Evolutionary conservation across 2,797 vertebrate genomes (phyloP), one percentile per base, ranked within the genome.

Genomic region (Neosilurus hyrtlii): DNA sequence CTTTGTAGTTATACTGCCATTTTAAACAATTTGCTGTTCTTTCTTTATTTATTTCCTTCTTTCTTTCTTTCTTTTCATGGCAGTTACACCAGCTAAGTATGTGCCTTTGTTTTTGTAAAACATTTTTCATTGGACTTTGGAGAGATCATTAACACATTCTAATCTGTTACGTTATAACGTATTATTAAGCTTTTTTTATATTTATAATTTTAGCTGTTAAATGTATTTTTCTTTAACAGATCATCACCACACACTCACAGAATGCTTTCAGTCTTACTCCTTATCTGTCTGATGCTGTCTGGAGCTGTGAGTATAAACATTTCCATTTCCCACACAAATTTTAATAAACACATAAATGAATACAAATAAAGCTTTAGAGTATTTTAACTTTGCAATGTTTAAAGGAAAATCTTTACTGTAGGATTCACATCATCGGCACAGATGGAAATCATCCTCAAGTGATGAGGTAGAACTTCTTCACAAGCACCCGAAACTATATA

Each of bases 361-460:
- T 20, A 57, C 35, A 49, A 9, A 16, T 8, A 24, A 67, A 15
- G 52, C 10, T 43, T 22, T 9, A 14, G 30, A 14, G 52, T 2
- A 62, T 43, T 18, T 0, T 76, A 77, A 43, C 2, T 2, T 2
- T n/a, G n/a, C n/a, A n/a, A n/a, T n/a, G n/a, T n/a, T n/a, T n/a
- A 76, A 43, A 1, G 9, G 14, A 24, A 30, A 20, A 8, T n/a
- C 5, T 24, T 61, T 35, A 82, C 82, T 86, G 4, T 83, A 94
- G 93, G 85, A 68, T 18, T 89, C 71, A 49, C 26, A 76, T 51
- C 56, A 14, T n/a, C 49, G 43, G 75, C 16, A 89, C 82, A 14
- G 79, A 12, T 88, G 90, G 86, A 90, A 91, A 81, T 88, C 85
- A 12, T 94, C 93, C 80, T 70, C 82, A 56, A 93, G 92, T 72